Conservation (phyloP, 53 echinoderm and acorn worm species). For the Pentamera pediparva region DNA sequence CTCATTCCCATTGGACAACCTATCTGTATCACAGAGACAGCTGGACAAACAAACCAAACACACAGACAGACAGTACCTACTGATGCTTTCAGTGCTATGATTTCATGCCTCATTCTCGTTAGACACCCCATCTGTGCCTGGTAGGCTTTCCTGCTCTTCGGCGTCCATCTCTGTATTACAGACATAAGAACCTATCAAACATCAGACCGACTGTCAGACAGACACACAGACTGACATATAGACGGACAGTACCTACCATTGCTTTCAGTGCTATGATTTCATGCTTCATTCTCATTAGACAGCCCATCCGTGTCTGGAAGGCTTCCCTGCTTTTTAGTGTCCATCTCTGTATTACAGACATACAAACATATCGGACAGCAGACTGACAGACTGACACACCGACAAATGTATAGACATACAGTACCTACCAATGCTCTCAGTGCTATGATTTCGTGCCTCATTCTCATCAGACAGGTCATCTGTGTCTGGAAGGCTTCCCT, state of each 20-base stretch:
- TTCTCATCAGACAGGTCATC: slow-evolving; percentile 65
- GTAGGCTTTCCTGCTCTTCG: slow-evolving; percentile 76
- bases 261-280: slow-evolving; percentile 84
- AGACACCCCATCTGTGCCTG: slow-evolving; percentile 77
- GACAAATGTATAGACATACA: too few relatives aligned
- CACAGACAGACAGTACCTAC: slow-evolving; percentile 54
- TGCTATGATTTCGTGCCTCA: slow-evolving; percentile 84
- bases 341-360: slow-evolving; percentile 99
- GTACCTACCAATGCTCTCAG: slow-evolving; percentile 70
- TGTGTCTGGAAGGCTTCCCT: slow-evolving; percentile 85
- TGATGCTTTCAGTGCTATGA: slow-evolving; percentile 75
- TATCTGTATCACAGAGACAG: too few relatives aligned
- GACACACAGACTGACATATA: too few relatives aligned
- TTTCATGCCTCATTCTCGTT: slow-evolving; percentile 79
- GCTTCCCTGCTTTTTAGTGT: slow-evolving; percentile 79
- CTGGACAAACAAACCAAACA: too few relatives aligned
- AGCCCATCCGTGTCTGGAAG: slow-evolving; percentile 72
- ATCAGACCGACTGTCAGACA: too few relatives aligned
- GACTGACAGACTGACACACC: too few relatives aligned
- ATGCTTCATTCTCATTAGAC: slow-evolving; percentile 75
- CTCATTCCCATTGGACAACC: too few relatives aligned
- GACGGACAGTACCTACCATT: slow-evolving; percentile 74
- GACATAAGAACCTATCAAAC: too few relatives aligned
- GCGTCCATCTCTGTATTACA: slow-evolving; percentile 96
- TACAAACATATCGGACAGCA: too few relatives aligned